A percentile compares a stretch with the other conserved stretches of the same genome.
These are phyloP conservation scores for Trypoxylus dichotomus DNA, from an alignment of 1,140 invertebrate genomes.

Conservation along the genomic window DNA sequence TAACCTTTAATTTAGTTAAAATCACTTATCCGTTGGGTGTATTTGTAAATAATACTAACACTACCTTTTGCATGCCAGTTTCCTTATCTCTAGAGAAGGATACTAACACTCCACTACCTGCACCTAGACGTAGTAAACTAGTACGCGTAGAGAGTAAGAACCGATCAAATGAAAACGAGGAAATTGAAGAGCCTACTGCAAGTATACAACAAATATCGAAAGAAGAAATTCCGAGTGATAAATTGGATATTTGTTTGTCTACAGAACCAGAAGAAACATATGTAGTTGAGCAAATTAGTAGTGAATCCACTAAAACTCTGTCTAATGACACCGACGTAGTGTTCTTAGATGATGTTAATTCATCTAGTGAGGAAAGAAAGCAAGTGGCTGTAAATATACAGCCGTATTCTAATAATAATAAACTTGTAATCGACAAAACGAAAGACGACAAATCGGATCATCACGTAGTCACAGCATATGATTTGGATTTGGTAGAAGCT, in stretches of 20 bases:
- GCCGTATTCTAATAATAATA: not conserved
- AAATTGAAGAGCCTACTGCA: not conserved
- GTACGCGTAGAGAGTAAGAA: not conserved
- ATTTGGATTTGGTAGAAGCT: not conserved
- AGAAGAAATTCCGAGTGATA: not conserved
- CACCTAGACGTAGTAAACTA: constrained; percentile 37
- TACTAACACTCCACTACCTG: constrained; percentile 39
- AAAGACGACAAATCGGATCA: not conserved
- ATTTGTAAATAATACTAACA: constrained; percentile 36
- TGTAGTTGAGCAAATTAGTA: not conserved
- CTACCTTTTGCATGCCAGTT: constrained; percentile 51
- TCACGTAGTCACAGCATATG: not conserved
- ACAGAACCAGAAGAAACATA: not conserved
- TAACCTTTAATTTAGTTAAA: not conserved
- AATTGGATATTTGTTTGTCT: not conserved
- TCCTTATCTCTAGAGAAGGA: constrained; percentile 34
- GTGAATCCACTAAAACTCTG: not conserved
- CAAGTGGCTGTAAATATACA: not conserved
- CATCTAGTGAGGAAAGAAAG: not conserved
- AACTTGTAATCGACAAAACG: not conserved
- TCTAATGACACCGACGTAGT: not conserved
- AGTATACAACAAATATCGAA: not conserved
- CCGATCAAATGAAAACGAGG: not conserved
- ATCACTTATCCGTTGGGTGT: not conserved
- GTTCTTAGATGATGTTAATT: not conserved